Conservation (phyloP, 2,797 vertebrate genomes). For the Hapalemur alaotrensis region DNA sequence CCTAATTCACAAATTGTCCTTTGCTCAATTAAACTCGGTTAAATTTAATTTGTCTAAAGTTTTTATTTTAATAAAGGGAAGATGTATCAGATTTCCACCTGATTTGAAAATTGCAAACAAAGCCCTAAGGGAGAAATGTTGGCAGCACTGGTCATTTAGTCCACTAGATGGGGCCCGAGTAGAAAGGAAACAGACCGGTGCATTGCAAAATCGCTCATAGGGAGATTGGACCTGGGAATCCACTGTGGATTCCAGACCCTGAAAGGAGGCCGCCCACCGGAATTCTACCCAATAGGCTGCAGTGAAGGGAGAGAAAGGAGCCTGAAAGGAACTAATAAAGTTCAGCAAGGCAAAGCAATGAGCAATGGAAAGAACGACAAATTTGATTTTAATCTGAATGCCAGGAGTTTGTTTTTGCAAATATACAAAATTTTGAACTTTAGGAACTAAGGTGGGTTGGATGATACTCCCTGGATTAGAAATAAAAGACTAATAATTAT, state of each 20-base stretch:
- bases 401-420: not conserved
- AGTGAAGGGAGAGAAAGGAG: not conserved
- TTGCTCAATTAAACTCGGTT: not conserved
- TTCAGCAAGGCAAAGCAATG: not conserved
- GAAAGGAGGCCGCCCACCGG: not conserved
- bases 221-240: not conserved
- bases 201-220: not conserved
- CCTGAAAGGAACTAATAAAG: not conserved
- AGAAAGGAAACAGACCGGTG: not conserved
- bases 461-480: not conserved
- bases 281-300: rapidly evolving
- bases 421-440: slow-evolving; percentile 28
- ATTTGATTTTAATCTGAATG: not conserved
- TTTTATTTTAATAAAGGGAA: not conserved
- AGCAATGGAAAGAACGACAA: not conserved
- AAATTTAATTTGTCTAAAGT: not conserved
- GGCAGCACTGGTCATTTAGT: not conserved
- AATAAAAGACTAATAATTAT: not conserved
- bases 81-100: not conserved
- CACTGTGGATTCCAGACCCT: not conserved
- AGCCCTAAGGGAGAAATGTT: not conserved
- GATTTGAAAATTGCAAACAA: not conserved
- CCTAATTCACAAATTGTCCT: not conserved
- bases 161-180: slow-evolving; percentile 65
- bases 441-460: not conserved